Evolutionary conservation across 1,140 invertebrate genomes (phyloP), one percentile per base, ranked within the genome.

Genomic region (Melitaea cinxia): DNA sequence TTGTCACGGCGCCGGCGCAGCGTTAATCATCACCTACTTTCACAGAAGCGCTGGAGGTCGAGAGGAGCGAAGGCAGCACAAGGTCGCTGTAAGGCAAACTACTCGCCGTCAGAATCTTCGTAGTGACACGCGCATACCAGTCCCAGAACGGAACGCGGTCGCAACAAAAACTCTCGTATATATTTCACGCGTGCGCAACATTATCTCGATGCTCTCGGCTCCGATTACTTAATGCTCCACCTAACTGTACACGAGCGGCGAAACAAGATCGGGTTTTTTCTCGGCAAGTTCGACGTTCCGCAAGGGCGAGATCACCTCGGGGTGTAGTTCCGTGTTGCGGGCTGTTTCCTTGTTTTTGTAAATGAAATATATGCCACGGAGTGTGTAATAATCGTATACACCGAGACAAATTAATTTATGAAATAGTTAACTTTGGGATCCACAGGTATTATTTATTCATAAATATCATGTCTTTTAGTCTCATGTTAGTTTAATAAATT

Each of bases 171-270:
- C 83, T 77, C 77, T 82, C 79, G 80, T 81, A 88, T 88, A 88
- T 88, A 88, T 88, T 88, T 88, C 84, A 89, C 86, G 85, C 83
- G 85, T 88, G 81, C 83, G 85, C 85, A 89, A 86, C 88, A 84
- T 87, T 88, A 87, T 88, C 83, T 85, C 77, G 80, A 65, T 76
- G 73, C 83, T 87, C 88, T 81, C 83, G 77, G 79, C 76, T 90
- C 85, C 72, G 82, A 88, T 89, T 90, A 90, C 86, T 90, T 88
- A 90, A 90, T 89, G 83, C 82, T 81, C 70, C 75, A 76, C 68
- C 78, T 89, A 89, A 89, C 86, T 88, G 87, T 89, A 88, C 82
- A 80, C 71, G 73, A 73, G 72, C 66, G 72, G 74, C 78, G 80
- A 81, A 88, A 84, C 81, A 74, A 88, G 85, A 88, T 88, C 82